phyloP scores from a whole-genome alignment of 2,797 vertebrate species.

The Microctenopoma lineatum region DNA sequence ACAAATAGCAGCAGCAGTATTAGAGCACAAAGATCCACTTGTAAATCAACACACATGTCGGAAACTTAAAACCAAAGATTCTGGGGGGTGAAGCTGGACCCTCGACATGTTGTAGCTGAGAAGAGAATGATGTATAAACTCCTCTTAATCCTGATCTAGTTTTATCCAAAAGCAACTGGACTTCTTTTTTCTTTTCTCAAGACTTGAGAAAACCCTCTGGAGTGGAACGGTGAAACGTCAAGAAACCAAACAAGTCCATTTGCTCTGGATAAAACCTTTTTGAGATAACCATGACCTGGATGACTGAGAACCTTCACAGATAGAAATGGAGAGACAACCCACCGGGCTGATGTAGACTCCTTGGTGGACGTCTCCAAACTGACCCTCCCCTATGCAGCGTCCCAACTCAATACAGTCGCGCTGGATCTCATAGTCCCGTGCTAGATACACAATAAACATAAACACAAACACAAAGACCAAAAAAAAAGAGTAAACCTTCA shows the following conservation, averaged over 20 bases:
- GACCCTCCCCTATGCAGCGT: constrained; percentile 97
- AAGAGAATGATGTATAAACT: too few species aligned
- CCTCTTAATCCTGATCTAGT: too few species aligned
- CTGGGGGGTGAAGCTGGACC: too few species aligned
- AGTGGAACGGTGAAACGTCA: too few species aligned
- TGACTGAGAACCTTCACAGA: too few species aligned
- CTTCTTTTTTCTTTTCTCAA: too few species aligned
- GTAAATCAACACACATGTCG: neutral
- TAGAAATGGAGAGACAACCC: constrained; percentile 37
- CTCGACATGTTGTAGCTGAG: too few species aligned
- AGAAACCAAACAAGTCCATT: too few species aligned
- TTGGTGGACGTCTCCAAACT: constrained; percentile 98
- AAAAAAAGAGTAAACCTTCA: constrained; percentile 26
- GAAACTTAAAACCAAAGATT: neutral
- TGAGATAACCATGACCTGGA: too few species aligned
- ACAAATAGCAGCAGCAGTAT: constrained; percentile 14
- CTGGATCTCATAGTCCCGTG: constrained; percentile 97
- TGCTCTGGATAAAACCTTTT: too few species aligned
- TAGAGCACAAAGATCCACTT: neutral
- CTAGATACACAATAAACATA: constrained; percentile 50
- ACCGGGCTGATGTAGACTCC: constrained; percentile 95
- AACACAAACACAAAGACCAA: constrained; percentile 34
- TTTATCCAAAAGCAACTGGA: too few species aligned
- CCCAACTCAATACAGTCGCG: constrained; percentile 96
- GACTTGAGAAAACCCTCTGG: too few species aligned